Percentiles rank a stretch among this genome's conserved stretches.
phyloP scores from a whole-genome alignment of 2,797 vertebrate species.

The Sebastes reedi region DNA sequence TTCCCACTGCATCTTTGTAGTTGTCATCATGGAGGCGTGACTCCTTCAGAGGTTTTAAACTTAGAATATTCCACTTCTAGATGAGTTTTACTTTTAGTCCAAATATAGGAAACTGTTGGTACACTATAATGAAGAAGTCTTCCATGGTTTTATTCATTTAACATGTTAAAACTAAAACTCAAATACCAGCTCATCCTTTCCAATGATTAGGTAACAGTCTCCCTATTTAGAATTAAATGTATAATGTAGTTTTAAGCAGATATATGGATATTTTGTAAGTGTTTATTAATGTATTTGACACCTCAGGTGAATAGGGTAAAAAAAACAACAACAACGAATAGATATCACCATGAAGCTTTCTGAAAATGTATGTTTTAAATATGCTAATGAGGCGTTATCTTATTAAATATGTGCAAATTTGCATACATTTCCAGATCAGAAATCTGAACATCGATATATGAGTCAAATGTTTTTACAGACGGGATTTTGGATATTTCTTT shows the following conservation, averaged over 20 bases:
- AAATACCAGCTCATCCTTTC: background rate
- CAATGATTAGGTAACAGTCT: background rate
- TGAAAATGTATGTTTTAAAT: too few relatives aligned
- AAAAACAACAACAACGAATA: background rate
- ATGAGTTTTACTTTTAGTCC: background rate
- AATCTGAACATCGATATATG: too few relatives aligned
- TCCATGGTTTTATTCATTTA: background rate
- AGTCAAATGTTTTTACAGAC: too few relatives aligned
- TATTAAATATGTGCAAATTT: too few relatives aligned
- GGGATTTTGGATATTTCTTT: too few relatives aligned
- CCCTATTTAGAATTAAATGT: background rate
- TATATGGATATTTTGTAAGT: background rate
- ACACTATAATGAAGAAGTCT: background rate
- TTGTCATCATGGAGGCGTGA: background rate
- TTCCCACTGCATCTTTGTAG: conserved; percentile 4
- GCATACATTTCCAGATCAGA: too few relatives aligned
- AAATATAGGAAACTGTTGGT: background rate
- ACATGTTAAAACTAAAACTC: background rate
- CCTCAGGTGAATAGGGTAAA: too few relatives aligned
- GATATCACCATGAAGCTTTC: too few relatives aligned
- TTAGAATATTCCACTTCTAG: background rate
- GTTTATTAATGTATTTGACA: background rate
- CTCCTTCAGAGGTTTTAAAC: background rate
- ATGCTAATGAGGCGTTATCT: too few relatives aligned
- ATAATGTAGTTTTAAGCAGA: background rate